Evolutionary conservation across 2,797 vertebrate genomes (phyloP).

Genomic region (Tamandua tetradactyla): DNA sequence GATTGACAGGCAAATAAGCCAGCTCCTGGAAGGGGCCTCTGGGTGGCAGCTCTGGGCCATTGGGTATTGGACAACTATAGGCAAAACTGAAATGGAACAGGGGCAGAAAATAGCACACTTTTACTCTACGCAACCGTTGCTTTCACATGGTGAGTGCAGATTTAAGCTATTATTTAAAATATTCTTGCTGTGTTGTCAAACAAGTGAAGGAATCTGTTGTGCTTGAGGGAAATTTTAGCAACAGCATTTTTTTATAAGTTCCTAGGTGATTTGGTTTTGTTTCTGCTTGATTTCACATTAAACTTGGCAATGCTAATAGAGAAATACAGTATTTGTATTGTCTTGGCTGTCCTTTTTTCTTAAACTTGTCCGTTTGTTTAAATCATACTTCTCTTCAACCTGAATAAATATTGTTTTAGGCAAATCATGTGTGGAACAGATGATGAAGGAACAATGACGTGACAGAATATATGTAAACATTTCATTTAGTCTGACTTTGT

Average conservation of each 20-base stretch:
- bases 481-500: slow-evolving; percentile 79
- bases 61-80: slow-evolving; percentile 86
- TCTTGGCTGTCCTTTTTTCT: slow-evolving; percentile 62
- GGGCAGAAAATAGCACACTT: slow-evolving; percentile 89
- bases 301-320: slow-evolving; percentile 36
- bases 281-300: slow-evolving; percentile 68
- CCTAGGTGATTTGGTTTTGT: slow-evolving; percentile 55
- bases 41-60: slow-evolving; percentile 88
- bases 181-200: slow-evolving; percentile 71
- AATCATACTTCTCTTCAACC: slow-evolving; percentile 56
- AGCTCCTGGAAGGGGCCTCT: slow-evolving; percentile 87
- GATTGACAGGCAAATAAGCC: slow-evolving; percentile 88
- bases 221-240: background rate
- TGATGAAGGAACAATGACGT: slow-evolving; percentile 56
- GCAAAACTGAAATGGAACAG: slow-evolving; percentile 89
- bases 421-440: slow-evolving; percentile 65
- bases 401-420: slow-evolving; percentile 75
- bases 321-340: slow-evolving; percentile 32
- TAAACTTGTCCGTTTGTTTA: slow-evolving; percentile 51
- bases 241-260: background rate
- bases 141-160: slow-evolving; percentile 90
- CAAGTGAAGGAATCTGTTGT: slow-evolving; percentile 30
- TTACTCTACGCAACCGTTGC: slow-evolving; percentile 87
- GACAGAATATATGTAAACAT: slow-evolving; percentile 65
- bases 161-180: slow-evolving; percentile 82